phyloP scores from a whole-genome alignment of 2,113 vertebrate species.

The Platysternon megacephalum region DNA sequence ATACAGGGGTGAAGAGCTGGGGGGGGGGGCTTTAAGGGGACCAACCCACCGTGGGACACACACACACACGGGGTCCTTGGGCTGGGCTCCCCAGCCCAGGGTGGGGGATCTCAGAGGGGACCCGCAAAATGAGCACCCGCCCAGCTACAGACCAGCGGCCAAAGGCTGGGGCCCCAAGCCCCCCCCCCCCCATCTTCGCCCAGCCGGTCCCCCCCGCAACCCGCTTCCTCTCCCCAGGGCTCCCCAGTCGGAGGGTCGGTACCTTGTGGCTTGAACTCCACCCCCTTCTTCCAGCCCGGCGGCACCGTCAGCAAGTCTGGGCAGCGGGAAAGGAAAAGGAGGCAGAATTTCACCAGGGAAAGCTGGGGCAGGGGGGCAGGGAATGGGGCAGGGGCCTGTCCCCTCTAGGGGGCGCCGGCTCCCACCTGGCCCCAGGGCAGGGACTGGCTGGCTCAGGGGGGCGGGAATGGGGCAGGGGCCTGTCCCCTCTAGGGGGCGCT shows the following conservation, averaged over 20 bases:
- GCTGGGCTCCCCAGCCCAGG: no score
- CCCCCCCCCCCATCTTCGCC: neutral
- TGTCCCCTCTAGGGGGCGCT: no score
- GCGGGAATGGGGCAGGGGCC: neutral
- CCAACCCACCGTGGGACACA: neutral
- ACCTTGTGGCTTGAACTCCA: slow-evolving; percentile 81
- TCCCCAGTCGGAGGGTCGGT: neutral
- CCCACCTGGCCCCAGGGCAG: no score
- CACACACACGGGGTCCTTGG: no score
- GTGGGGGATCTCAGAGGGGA: no score
- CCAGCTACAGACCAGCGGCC: no score
- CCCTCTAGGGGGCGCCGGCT: no score
- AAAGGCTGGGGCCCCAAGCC: no score
- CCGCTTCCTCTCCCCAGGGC: rapidly evolving
- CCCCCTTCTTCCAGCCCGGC: slow-evolving; percentile 87
- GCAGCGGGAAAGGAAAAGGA: neutral
- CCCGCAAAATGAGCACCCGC: no score
- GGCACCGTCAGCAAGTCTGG: slow-evolving; percentile 86
- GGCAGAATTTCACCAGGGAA: neutral
- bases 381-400: neutral
- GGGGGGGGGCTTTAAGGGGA: no score
- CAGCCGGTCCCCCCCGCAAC: neutral
- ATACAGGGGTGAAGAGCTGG: neutral
- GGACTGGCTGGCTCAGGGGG: neutral
- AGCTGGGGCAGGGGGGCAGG: neutral